phyloP scores from a whole-genome alignment of 2,113 vertebrate genomes.

The Melanocharis versteri region DNA sequence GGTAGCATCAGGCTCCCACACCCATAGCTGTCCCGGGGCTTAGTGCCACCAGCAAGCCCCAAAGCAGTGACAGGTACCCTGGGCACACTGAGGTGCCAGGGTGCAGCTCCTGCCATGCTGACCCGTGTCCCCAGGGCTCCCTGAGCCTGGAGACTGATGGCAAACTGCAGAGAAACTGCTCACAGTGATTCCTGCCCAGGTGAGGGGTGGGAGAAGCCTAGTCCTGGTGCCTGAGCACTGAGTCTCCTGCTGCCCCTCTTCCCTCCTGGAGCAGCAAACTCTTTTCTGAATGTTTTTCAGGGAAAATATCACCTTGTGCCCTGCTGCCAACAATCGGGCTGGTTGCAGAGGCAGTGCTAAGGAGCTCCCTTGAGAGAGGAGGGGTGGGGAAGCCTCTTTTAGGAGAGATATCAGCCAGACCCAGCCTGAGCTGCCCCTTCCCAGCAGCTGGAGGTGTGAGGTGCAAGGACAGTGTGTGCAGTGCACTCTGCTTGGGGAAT shows the following conservation, averaged over 20 bases:
- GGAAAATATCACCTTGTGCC: neutral
- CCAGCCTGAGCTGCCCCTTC: neutral
- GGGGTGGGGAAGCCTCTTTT: neutral
- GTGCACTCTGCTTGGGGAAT: neutral
- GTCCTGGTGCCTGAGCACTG: neutral
- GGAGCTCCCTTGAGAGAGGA: neutral
- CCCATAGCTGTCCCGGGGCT: neutral
- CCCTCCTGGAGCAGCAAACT: neutral
- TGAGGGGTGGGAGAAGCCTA: neutral
- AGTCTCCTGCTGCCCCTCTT: neutral
- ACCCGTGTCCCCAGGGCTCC: neutral
- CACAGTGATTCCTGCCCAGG: neutral
- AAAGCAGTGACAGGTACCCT: fast-evolving
- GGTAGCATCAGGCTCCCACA: neutral
- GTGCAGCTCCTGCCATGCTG: neutral
- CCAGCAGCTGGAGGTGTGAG: neutral
- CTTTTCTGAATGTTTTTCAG: neutral
- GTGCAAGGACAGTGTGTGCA: neutral
- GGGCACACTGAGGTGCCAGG: neutral
- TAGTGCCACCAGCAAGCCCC: neutral
- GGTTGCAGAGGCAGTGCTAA: neutral
- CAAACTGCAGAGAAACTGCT: neutral
- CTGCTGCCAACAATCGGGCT: neutral
- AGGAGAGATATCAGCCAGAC: neutral
- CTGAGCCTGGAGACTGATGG: neutral